Percentiles rank a stretch among this genome's conserved stretches.
These are phyloP conservation scores for Oryzias dopingdopingensis DNA, from an alignment of 2,797 vertebrate species.

Conservation along the genomic window DNA sequence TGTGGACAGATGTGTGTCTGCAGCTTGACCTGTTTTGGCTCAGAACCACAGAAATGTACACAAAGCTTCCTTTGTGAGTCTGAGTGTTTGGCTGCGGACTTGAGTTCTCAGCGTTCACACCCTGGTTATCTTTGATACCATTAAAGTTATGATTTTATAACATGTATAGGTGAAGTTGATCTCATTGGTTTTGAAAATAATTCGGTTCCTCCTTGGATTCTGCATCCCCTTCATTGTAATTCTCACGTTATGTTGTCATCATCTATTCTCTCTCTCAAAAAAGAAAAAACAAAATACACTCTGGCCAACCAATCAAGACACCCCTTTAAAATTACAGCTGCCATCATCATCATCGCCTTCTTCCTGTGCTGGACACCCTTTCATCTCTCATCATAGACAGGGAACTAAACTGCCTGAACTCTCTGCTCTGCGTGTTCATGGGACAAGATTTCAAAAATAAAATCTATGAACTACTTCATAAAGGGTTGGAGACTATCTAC, in stretches of 20 bases:
- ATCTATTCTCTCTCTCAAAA: conserved; percentile 78
- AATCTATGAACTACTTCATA: conserved; percentile 77
- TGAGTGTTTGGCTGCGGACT: conserved; percentile 81
- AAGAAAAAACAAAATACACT: conserved; percentile 60
- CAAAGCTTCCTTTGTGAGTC: conserved; percentile 74
- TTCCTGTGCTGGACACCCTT: conserved; percentile 92
- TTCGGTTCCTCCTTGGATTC: conserved; percentile 83
- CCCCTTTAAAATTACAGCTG: conserved; percentile 85
- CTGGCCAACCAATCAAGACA: conserved; percentile 78
- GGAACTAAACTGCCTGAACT: conserved; percentile 69
- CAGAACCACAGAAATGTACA: conserved; percentile 83
- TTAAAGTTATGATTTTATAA: no score
- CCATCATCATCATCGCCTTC: conserved; percentile 86
- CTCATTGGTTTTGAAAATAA: conserved; percentile 73
- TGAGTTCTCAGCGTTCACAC: conserved; percentile 77
- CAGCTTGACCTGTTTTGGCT: conserved; percentile 85
- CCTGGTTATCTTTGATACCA: no score
- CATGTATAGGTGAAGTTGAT: no score
- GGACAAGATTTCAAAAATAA: conserved; percentile 82
- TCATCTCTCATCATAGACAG: conserved; percentile 69
- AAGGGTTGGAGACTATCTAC: conserved; percentile 79
- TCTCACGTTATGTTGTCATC: conserved; percentile 81
- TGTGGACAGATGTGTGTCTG: conserved; percentile 83
- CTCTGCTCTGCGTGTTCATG: conserved; percentile 83
- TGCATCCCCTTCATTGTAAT: conserved; percentile 84